Evolutionary conservation across 2,113 vertebrate genomes (phyloP).

Genomic region (Neogobius melanostomus): DNA sequence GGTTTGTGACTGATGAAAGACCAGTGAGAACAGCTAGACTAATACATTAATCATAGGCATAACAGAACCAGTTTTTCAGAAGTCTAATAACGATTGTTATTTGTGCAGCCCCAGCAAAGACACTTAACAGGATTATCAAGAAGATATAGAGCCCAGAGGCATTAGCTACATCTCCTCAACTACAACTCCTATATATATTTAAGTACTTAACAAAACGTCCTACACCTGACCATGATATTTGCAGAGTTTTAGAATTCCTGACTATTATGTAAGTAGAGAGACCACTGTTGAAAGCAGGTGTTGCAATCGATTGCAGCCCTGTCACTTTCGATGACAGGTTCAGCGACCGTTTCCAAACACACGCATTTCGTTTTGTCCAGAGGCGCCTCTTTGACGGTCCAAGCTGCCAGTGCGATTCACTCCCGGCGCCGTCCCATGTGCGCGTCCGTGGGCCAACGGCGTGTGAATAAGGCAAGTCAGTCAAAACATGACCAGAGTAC

Average conservation of each 20-base stretch:
- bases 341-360: constrained; percentile 32
- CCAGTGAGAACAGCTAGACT: too few relatives aligned
- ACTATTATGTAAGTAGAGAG: constrained; percentile 21
- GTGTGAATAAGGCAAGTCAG: constrained; percentile 65
- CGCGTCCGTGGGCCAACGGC: constrained; percentile 34
- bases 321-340: constrained; percentile 37
- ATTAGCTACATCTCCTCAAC: not conserved
- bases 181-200: not conserved
- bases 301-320: constrained; percentile 18
- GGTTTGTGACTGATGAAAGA: too few relatives aligned
- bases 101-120: too few relatives aligned
- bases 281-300: constrained; percentile 36
- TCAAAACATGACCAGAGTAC: constrained; percentile 69
- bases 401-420: constrained; percentile 65
- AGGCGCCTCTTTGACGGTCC: constrained; percentile 70
- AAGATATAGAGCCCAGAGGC: not conserved
- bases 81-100: too few relatives aligned
- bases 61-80: too few relatives aligned
- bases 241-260: not conserved
- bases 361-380: constrained; percentile 41
- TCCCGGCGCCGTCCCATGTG: constrained; percentile 35
- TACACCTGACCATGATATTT: not conserved
- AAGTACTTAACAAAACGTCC: not conserved
- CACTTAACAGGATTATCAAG: too few relatives aligned
- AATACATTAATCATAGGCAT: too few relatives aligned